Evolutionary conservation across 1,140 invertebrate species (phyloP), one percentile per base, ranked within the genome.

Genomic region (Cherax destructor): DNA sequence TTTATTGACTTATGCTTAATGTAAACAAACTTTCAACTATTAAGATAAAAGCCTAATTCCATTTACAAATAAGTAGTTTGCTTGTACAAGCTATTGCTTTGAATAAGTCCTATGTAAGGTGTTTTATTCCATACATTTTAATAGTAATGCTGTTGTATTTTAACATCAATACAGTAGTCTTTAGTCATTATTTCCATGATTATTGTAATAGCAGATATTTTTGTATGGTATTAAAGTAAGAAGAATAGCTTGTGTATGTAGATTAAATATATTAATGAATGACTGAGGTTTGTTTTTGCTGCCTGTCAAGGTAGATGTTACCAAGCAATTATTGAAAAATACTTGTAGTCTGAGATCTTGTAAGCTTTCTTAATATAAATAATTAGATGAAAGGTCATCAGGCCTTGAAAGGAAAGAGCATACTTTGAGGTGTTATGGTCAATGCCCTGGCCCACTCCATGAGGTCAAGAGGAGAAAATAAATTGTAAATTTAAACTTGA

Each of bases 181-280:
- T 9, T 30, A 30, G 69, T 30, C 6, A 74, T 74, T 74, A 74
- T 74, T 79, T 78, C 59, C 65, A 16, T 77, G 56, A 78, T 41
- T 87, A 77, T 61, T 78, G 72, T 61, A 87, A 77, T 87, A 77
- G 85, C 85, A 78, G n/a, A n/a, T 87, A 87, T 87, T 87, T 87
- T 87, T 87, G 85, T 87, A 87, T 87, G 74, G 85, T 87, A 87
- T 78, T 47, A 69, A 78, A 74, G 24, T 87, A 87, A 74, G 74
- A 79, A 74, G n/a, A 56, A 47, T 18, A 59, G 49, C 85, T 87
- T 87, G 47, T 86, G 52, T 77, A 59, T 77, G 85, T 78, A 87
- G 85, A 16, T 61, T 30, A 59, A 87, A 77, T 87, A 87, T 78
- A 87, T 79, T 87, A 76, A 61, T 78, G n/a, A 79, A 69, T 24